phyloP scores from a whole-genome alignment of 2,797 vertebrate genomes.

The Varecia variegata region DNA sequence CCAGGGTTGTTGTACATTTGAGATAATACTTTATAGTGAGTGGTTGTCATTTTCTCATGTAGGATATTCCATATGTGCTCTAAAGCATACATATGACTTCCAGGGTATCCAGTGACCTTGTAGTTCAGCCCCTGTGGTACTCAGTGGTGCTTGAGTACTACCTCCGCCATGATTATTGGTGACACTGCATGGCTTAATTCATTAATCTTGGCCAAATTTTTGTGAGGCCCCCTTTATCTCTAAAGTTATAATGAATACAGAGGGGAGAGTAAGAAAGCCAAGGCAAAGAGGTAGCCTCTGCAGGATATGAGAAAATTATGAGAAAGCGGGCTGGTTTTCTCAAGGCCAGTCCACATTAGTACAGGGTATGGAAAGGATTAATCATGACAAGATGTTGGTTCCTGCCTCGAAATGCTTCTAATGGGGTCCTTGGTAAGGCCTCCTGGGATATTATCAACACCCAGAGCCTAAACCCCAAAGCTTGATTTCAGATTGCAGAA shows the following conservation, averaged over 20 bases:
- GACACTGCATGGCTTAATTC: not conserved
- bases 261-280: not conserved
- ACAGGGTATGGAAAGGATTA: conserved; percentile 67
- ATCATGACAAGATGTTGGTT: conserved; percentile 59
- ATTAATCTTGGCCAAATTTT: not conserved
- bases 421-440: not conserved
- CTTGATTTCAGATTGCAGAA: not conserved
- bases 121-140: not conserved
- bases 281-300: not conserved
- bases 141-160: not conserved
- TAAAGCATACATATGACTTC: not conserved
- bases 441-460: conserved; percentile 46
- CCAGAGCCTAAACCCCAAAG: not conserved
- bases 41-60: too few relatives aligned
- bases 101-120: not conserved
- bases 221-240: not conserved
- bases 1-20: not conserved
- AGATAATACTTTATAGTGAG: not conserved
- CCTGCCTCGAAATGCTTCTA: conserved; percentile 38
- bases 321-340: not conserved
- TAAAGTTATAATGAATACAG: not conserved
- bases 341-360: conserved; percentile 41
- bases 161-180: not conserved
- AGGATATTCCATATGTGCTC: not conserved
- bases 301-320: not conserved